Conservation (phyloP, 2,888 invertebrate species). For the Altica lythri region DNA sequence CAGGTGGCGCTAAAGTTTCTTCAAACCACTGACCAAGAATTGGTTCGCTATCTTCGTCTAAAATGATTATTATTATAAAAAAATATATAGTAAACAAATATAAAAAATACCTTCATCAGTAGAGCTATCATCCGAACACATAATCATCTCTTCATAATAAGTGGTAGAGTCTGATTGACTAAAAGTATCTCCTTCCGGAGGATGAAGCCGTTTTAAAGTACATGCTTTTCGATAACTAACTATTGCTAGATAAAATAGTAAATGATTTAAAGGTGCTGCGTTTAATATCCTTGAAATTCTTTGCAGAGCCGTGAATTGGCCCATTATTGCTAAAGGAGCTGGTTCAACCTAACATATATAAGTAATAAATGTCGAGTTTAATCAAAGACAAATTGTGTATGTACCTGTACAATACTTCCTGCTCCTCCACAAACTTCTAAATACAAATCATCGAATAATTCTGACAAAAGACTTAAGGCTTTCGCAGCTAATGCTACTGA, state of each 20-base stretch:
- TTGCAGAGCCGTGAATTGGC: conserved; percentile 70
- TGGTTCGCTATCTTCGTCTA: conserved; percentile 80
- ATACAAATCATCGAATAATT: conserved; percentile 76
- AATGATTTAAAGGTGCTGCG: conserved; percentile 75
- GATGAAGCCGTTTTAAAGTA: conserved; percentile 79
- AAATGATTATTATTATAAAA: too few relatives aligned
- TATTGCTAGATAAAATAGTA: conserved; percentile 87
- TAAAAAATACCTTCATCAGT: conserved; percentile 75
- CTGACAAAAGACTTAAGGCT: conserved; percentile 76
- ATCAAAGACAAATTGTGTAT: background rate
- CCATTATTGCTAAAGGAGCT: conserved; percentile 68
- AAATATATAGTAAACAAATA: too few relatives aligned
- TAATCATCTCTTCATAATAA: conserved; percentile 93
- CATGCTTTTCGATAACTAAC: conserved; percentile 91
- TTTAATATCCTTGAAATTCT: conserved; percentile 72
- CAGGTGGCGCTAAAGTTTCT: conserved; percentile 85
- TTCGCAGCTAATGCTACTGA: conserved; percentile 88
- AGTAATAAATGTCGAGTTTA: conserved; percentile 9
- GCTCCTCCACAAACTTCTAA: conserved; percentile 66
- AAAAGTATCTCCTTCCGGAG: conserved; percentile 82
- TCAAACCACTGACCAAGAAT: conserved; percentile 93
- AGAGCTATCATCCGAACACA: conserved; percentile 89
- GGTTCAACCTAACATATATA: conserved; percentile 57
- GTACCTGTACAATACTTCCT: conserved; percentile 48
- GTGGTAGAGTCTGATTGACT: conserved; percentile 91